These are phyloP conservation scores for Muscicapa adusta DNA, from an alignment of 2,113 vertebrate species.

Conservation along the genomic window DNA sequence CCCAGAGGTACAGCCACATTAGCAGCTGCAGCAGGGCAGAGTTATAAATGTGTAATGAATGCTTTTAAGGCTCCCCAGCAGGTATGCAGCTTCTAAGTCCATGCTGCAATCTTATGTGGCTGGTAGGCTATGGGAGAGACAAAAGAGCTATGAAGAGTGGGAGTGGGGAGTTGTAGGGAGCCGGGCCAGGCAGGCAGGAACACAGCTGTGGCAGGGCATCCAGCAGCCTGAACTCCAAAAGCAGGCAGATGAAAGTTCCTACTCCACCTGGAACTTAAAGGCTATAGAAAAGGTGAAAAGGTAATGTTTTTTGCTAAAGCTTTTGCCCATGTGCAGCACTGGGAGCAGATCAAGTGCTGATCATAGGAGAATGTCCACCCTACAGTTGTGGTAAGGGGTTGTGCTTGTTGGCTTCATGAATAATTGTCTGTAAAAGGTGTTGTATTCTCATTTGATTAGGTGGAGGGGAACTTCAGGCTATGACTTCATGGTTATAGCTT, in stretches of 20 bases:
- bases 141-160: accelerated
- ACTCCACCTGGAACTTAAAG: not conserved
- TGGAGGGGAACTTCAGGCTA: not conserved
- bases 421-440: accelerated
- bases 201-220: accelerated
- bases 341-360: accelerated
- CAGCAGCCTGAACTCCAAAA: not conserved
- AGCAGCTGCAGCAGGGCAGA: not conserved
- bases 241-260: accelerated
- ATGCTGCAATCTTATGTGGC: not conserved
- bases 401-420: not conserved
- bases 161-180: accelerated
- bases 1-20: not conserved
- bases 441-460: not conserved
- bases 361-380: not conserved
- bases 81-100: accelerated
- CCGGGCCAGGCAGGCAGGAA: not conserved
- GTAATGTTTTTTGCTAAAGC: not conserved
- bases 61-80: not conserved
- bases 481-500: not conserved
- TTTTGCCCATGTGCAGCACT: not conserved
- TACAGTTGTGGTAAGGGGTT: not conserved
- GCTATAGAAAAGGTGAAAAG: not conserved
- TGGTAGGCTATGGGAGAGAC: not conserved
- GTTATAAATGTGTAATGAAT: not conserved